These are phyloP conservation scores for Drosophila leonis DNA, from an alignment of 2,888 invertebrate genomes.

Conservation along the genomic window DNA sequence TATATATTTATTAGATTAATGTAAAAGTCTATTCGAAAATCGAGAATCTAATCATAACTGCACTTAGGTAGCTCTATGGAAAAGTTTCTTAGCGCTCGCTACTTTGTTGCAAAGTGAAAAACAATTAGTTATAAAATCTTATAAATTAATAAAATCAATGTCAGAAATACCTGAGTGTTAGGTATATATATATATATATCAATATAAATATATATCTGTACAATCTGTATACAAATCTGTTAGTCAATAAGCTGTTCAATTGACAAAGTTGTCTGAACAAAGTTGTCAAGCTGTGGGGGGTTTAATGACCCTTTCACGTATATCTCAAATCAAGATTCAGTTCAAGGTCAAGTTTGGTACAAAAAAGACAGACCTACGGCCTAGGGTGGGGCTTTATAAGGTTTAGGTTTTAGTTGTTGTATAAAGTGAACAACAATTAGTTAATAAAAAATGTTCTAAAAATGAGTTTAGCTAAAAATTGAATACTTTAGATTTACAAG, in stretches of 20 bases:
- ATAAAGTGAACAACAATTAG: background rate
- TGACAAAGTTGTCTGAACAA: conserved; percentile 1
- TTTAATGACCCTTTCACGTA: conserved; percentile 32
- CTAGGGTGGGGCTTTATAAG: background rate
- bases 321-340: background rate
- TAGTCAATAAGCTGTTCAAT: background rate
- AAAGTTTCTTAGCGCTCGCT: background rate
- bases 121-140: background rate
- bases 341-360: background rate
- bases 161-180: background rate
- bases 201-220: background rate
- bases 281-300: conserved; percentile 12
- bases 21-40: background rate
- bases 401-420: too few species aligned
- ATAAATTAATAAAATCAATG: background rate
- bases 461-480: too few species aligned
- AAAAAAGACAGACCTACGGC: background rate
- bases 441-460: background rate
- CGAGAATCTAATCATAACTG: conserved; percentile 4
- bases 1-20: conserved; percentile 6
- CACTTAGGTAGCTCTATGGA: background rate
- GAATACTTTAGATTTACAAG: too few species aligned
- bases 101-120: conserved; percentile 20
- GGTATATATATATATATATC: background rate
- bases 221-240: background rate